phyloP scores from a whole-genome alignment of 2,888 invertebrate species.

The Monoplex corrugatus region DNA sequence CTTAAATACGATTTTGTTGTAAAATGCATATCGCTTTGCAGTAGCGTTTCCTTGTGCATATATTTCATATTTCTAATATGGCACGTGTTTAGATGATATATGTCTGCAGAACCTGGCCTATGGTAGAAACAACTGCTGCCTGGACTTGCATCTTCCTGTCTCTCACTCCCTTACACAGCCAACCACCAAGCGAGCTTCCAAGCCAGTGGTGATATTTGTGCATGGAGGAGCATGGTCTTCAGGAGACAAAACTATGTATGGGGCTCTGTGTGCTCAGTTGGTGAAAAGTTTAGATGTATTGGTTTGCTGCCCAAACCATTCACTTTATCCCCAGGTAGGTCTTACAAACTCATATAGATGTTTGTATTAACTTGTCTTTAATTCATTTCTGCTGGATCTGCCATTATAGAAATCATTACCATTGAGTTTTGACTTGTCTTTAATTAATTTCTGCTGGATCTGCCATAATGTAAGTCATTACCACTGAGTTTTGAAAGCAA shows the following conservation, averaged over 20 bases:
- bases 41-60: neutral
- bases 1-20: no score
- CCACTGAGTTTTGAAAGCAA: no score
- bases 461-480: no score
- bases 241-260: conserved; percentile 79
- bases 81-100: neutral
- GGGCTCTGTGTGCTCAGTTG: conserved; percentile 74
- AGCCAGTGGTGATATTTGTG: conserved; percentile 77
- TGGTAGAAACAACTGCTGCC: conserved; percentile 73
- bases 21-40: neutral
- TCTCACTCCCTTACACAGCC: conserved; percentile 35
- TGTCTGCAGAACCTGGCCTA: conserved; percentile 72
- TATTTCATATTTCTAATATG: neutral
- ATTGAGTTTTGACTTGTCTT: neutral
- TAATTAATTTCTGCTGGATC: no score
- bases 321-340: conserved; percentile 77
- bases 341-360: no score
- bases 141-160: conserved; percentile 76
- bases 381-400: neutral
- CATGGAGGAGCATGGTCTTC: conserved; percentile 79
- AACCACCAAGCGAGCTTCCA: conserved; percentile 23
- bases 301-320: conserved; percentile 79
- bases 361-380: no score
- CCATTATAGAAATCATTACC: neutral
- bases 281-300: conserved; percentile 72